Evolutionary conservation across 2,113 vertebrate species (phyloP), one percentile per base, ranked within the genome.

Genomic region (Uria lomvia): DNA sequence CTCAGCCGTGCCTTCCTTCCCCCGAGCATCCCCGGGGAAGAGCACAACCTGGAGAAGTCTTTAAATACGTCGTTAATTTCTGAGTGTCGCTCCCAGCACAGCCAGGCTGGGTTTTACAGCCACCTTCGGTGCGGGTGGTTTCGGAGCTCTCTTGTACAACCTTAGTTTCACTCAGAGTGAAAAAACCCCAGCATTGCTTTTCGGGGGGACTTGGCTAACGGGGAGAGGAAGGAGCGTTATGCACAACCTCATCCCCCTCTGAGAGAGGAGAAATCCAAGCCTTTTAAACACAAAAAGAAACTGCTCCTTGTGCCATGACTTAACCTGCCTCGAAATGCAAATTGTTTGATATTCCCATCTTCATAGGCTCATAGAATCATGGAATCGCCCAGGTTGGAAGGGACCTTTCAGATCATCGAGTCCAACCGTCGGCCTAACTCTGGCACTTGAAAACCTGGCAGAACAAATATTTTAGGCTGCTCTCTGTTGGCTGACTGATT

Each of bases 121-220:
- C 15, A 0, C 26, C 26, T 17, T 38, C 0, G 2, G 29, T 8
- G 34, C 0, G 2, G 42, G 38, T 52, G 45, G 53, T 38, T 59
- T 67, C 17, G 9, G 23, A 13, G 53, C 45, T 34, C 12, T 34
- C 27, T 34, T 0, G 0, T 34, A 15, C 27, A 34, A 52, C n/a
- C 56, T 75, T 20, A 8, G 9, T 38, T 49, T 32, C 27, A 7
- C 52, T 68, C 10, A 7, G 14, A 26, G 47, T 26, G 55, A 17
- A 52, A 60, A 29, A 15, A 24, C 2, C 9, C 12, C 15, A 26
- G 7, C 18, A 2, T 30, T 34, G 68, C 30, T 52, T 21, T 20
- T 55, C 27, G 40, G 3, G 36, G 10, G 29, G 42, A 29, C 7
- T 17, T 15, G 27, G 63, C 21, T 36, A 15, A 5, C 30, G 2